Conservation (phyloP, 2,797 vertebrate species). For the Hafferia zeledoni region DNA sequence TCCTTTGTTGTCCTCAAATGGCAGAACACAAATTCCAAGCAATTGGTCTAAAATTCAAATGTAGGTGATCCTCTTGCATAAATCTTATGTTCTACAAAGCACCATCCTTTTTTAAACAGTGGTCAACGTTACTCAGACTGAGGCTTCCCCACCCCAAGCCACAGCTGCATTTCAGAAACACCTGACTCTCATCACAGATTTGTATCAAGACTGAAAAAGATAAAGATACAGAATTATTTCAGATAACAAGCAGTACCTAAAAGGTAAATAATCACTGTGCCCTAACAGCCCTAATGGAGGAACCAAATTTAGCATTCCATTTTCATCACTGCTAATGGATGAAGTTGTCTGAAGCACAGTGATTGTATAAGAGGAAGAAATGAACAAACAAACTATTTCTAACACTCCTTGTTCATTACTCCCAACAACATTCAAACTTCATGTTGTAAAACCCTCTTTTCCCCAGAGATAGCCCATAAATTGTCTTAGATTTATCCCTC, state of each 20-base stretch:
- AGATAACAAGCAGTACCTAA: not conserved
- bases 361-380: not conserved
- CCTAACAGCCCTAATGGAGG: not conserved
- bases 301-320: not conserved
- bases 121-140: not conserved
- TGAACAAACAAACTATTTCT: not conserved
- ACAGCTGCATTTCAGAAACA: not conserved
- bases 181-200: not conserved
- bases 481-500: constrained; percentile 61
- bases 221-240: not conserved
- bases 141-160: too few species aligned
- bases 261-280: not conserved
- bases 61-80: not conserved
- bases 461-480: constrained; percentile 62
- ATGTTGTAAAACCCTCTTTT: constrained; percentile 43
- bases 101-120: not conserved
- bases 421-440: not conserved
- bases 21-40: not conserved
- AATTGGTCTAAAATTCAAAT: not conserved
- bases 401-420: not conserved
- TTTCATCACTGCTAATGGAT: not conserved
- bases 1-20: not conserved
- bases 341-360: not conserved
- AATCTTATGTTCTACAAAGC: not conserved
- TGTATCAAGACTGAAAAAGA: not conserved